A percentile compares a stretch with the other conserved stretches of the same genome.
Conservation (phyloP, 2,113 vertebrate genomes). For the Tragelaphus buxtoni region DNA sequence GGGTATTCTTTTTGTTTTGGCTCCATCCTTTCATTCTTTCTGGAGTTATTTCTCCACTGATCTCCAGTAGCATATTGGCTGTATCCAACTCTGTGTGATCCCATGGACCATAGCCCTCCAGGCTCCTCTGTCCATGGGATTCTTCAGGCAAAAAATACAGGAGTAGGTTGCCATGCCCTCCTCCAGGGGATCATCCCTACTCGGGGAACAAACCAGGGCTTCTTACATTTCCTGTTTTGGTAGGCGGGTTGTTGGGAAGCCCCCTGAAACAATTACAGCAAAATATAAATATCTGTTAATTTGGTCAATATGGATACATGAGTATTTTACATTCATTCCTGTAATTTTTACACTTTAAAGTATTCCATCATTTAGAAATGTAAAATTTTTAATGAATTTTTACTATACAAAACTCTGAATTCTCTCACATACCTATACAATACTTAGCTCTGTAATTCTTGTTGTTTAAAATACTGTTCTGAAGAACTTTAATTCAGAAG, state of each 20-base stretch:
- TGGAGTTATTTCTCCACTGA: no score
- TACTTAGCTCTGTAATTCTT: not conserved
- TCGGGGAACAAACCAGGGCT: not conserved
- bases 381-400: not conserved
- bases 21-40: no score
- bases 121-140: not conserved
- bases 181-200: not conserved
- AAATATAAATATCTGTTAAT: not conserved
- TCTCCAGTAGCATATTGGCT: no score
- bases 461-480: conserved; percentile 1
- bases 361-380: not conserved
- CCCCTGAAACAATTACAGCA: not conserved
- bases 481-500: not conserved
- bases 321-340: not conserved
- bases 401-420: not conserved
- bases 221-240: not conserved
- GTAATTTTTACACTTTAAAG: not conserved
- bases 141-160: not conserved
- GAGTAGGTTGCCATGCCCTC: not conserved
- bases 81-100: not conserved
- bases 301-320: not conserved
- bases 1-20: no score
- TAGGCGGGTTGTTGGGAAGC: not conserved
- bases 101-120: not conserved
- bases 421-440: not conserved